Percentiles rank a stretch among this genome's conserved stretches.
Evolutionary conservation across 2,888 invertebrate genomes (phyloP).

Genomic region (Tortricodes alternella): DNA sequence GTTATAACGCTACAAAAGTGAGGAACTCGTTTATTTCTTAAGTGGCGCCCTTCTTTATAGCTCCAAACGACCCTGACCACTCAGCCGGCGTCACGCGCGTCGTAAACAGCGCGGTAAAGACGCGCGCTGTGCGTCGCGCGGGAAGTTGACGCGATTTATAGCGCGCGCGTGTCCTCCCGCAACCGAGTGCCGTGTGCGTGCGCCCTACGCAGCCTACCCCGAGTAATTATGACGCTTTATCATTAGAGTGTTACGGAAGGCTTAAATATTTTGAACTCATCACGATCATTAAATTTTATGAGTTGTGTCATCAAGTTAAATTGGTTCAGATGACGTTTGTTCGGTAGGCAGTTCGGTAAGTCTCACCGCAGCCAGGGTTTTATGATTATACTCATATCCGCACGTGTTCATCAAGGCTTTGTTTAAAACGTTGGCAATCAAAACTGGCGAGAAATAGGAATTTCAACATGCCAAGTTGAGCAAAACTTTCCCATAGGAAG

Average conservation of each 20-base stretch:
- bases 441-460: neutral
- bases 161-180: slow-evolving; percentile 32
- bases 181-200: slow-evolving; percentile 7
- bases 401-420: too few relatives aligned
- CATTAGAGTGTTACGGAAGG: neutral
- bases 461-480: neutral
- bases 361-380: too few relatives aligned
- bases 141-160: slow-evolving; percentile 32
- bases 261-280: slow-evolving; percentile 15
- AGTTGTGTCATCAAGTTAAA: slow-evolving; percentile 1
- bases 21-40: slow-evolving; percentile 8
- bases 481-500: neutral
- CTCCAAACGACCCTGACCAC: slow-evolving; percentile 9
- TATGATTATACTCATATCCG: too few relatives aligned
- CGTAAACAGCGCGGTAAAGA: slow-evolving; percentile 5
- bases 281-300: slow-evolving; percentile 12
- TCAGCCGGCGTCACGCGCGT: slow-evolving; percentile 7
- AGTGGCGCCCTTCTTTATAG: slow-evolving; percentile 23
- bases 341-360: too few relatives aligned
- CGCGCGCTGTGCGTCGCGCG: slow-evolving; percentile 32
- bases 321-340: neutral
- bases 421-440: neutral
- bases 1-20: neutral
- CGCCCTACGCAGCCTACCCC: slow-evolving; percentile 11
- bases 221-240: slow-evolving; percentile 22